Evolutionary conservation across 2,797 vertebrate species (phyloP).

Genomic region (Anguilla megastoma): DNA sequence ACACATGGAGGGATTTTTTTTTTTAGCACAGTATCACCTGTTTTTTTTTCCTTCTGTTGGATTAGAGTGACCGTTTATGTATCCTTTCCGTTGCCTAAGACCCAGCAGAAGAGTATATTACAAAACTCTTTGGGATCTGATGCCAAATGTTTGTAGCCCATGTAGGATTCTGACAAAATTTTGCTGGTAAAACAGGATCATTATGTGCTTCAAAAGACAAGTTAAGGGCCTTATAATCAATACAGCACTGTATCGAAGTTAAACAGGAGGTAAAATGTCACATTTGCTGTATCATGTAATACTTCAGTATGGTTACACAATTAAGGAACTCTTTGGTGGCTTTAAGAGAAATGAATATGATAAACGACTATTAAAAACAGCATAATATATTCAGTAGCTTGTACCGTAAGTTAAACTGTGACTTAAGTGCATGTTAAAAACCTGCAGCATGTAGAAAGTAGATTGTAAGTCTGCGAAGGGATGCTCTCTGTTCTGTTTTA

Average conservation of each 20-base stretch:
- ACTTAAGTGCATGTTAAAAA: conserved; percentile 9
- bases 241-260: neutral
- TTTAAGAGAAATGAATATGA: conserved; percentile 70
- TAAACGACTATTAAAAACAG: neutral
- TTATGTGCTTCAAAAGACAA: neutral
- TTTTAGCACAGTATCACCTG: neutral
- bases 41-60: neutral
- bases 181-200: neutral
- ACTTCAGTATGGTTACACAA: conserved; percentile 70
- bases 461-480: neutral
- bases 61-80: neutral
- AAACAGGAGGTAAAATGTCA: neutral
- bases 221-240: neutral
- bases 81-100: neutral
- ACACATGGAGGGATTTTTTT: neutral
- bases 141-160: neutral
- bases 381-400: conserved; percentile 25
- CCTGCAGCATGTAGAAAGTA: neutral
- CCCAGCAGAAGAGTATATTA: too few relatives aligned
- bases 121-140: neutral
- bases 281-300: too few relatives aligned
- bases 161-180: neutral
- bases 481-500: conserved; percentile 14
- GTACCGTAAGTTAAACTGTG: neutral
- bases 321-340: conserved; percentile 74